These are phyloP conservation scores for Phacellophora camtschatica DNA, from an alignment of 30 jellyfish, hydroid and myxozoan genomes.

Conservation along the genomic window DNA sequence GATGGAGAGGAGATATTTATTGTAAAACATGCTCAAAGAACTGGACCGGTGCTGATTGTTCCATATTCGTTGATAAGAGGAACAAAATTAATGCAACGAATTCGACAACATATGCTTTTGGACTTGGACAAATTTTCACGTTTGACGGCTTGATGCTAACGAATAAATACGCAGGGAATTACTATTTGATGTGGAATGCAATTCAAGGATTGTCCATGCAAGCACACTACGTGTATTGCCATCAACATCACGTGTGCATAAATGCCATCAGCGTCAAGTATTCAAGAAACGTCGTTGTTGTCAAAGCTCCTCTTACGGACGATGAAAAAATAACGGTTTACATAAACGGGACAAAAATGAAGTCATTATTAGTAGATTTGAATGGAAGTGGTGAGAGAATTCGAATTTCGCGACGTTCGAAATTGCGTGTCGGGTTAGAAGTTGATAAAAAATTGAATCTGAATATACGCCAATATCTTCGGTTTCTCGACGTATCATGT, in stretches of 20 bases:
- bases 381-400: not conserved
- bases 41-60: conserved; percentile 63
- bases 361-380: not conserved
- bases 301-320: conserved; percentile 24
- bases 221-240: conserved; percentile 18
- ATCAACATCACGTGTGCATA: conserved; percentile 27
- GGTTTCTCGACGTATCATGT: conserved; percentile 30
- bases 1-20: conserved; percentile 54
- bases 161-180: conserved; percentile 5
- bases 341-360: conserved; percentile 7
- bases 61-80: conserved; percentile 6
- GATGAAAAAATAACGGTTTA: not conserved
- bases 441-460: not conserved
- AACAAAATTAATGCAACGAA: not conserved
- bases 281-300: not conserved
- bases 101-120: conserved; percentile 33
- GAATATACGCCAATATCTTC: not conserved
- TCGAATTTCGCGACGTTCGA: not conserved
- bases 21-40: conserved; percentile 36
- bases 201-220: not conserved
- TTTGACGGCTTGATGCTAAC: conserved; percentile 28
- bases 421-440: not conserved
- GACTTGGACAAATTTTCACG: conserved; percentile 25
- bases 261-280: conserved; percentile 7
- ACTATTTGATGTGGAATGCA: not conserved